These are phyloP conservation scores for Ploceus nigricollis DNA, from an alignment of 2,113 vertebrate genomes.

Conservation along the genomic window DNA sequence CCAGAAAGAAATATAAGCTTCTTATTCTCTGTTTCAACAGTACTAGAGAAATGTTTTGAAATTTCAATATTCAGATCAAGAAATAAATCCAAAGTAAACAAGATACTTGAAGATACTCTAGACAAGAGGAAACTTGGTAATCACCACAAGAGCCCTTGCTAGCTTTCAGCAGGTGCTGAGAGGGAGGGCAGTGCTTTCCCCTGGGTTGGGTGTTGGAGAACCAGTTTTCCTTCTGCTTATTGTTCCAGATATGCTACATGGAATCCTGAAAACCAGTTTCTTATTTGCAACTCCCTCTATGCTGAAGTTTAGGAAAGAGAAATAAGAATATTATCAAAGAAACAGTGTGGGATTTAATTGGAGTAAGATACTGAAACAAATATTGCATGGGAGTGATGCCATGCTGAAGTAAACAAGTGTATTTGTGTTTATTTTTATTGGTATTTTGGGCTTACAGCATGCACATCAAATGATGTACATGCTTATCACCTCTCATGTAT, in stretches of 20 bases:
- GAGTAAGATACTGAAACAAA: background rate
- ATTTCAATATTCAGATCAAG: background rate
- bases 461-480: background rate
- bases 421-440: background rate
- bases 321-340: background rate
- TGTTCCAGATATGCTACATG: background rate
- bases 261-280: background rate
- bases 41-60: background rate
- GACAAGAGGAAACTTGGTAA: background rate
- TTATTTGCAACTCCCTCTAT: background rate
- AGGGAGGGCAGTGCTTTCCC: background rate
- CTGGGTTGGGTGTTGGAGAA: background rate
- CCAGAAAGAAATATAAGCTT: background rate
- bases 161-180: background rate
- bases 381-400: background rate
- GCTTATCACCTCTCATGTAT: background rate
- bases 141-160: background rate
- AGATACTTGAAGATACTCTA: background rate
- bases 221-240: background rate
- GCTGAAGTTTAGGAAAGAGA: background rate
- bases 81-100: background rate
- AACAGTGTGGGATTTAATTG: background rate
- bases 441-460: background rate
- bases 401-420: background rate
- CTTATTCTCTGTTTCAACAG: background rate